phyloP scores from a whole-genome alignment of 2,113 vertebrate genomes.

The Parus major region DNA sequence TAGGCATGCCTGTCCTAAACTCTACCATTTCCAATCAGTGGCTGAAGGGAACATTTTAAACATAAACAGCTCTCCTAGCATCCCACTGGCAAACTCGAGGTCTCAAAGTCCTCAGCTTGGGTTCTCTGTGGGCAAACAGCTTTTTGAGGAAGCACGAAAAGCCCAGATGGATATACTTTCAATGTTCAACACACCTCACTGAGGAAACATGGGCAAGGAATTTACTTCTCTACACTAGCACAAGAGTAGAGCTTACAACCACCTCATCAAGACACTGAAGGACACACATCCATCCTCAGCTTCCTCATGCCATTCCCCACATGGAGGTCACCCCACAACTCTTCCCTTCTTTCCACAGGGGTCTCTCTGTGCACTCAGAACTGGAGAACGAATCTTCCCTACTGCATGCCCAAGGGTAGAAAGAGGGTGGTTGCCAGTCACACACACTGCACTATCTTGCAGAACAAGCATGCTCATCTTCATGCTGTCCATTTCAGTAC shows the following conservation, averaged over 20 bases:
- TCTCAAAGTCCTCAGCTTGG: neutral
- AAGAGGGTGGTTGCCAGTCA: neutral
- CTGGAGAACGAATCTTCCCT: neutral
- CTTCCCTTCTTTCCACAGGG: neutral
- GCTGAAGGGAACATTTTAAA: neutral
- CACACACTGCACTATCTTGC: neutral
- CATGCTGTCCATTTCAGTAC: neutral
- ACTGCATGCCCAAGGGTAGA: neutral
- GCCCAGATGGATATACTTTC: neutral
- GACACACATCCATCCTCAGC: neutral
- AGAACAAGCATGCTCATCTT: neutral
- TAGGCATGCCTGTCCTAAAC: neutral
- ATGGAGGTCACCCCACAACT: neutral
- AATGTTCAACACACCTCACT: neutral
- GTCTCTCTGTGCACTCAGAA: neutral
- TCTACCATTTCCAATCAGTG: neutral
- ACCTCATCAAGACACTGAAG: neutral
- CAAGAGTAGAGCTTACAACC: neutral
- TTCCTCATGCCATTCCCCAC: neutral
- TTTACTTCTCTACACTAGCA: neutral
- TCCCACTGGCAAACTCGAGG: neutral
- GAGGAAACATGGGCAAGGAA: neutral
- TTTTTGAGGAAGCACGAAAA: neutral
- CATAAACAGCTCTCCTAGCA: neutral
- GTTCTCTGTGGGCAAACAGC: neutral